Evolutionary conservation across 2,888 invertebrate species (phyloP), one percentile per base, ranked within the genome.

Genomic region (Sclerodermus sp.): DNA sequence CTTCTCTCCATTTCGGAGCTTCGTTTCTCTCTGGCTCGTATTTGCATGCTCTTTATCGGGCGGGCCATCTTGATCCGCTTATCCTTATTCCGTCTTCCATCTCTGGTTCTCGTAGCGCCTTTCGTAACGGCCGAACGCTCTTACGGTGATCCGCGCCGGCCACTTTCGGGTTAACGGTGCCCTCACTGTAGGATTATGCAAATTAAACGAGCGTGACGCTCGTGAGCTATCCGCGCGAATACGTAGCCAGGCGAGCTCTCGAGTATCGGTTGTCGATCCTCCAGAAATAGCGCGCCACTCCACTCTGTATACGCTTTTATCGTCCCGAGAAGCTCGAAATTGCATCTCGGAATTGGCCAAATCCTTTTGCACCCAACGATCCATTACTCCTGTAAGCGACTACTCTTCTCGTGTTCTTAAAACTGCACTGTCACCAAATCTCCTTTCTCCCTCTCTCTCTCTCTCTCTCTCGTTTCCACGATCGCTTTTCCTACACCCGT

Each of bases 121-220:
- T 53, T 40, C 62, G 65, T 70, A 68, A 68, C 67, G 68, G 66
- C 58, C 62, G 56, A 64, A 65, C 58, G 64, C 64, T 65, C 64
- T 65, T 68, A 65, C 64, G 62, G 62, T 63, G 62, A 62, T 67
- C 65, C 67, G 50, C 44, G 55, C 47, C 60, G 55, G 63, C 65
- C 66, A 66, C 65, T 69, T 70, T 65, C 62, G 63, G 64, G 55
- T 64, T 71, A 72, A 72, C 72, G 72, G 71, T 66, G 63, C 57
- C 30, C 39, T 12, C 51, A 29, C 62, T 64, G 62, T 64, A 61
- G 64, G 68, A 68, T 71, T 71, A 72, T 71, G 71, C 68, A 71
- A 70, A 72, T 71, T 68, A 67, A 70, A 66, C 66, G 66, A 71
- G 67, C 71, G 67, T 66, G 68, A 69, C 70, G 68, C 60, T 55